Conservation (phyloP, 2,113 vertebrate genomes). For the Octodon degus region DNA sequence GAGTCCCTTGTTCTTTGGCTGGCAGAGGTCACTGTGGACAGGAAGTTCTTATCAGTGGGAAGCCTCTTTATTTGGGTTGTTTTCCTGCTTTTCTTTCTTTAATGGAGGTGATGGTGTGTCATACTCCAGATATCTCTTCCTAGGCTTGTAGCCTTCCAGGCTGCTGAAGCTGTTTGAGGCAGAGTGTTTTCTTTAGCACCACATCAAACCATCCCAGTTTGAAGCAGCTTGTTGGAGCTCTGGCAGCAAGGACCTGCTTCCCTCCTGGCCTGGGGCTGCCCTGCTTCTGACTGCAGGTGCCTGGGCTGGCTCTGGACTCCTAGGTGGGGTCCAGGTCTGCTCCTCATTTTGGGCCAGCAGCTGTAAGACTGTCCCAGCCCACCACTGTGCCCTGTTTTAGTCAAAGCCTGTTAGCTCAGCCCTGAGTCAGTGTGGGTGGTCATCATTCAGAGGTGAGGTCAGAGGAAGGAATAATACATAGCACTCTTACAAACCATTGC, state of each 20-base stretch:
- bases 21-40: not conserved
- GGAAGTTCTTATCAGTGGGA: not conserved
- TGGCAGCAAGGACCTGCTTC: not conserved
- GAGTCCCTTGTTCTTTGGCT: not conserved
- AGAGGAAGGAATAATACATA: not conserved
- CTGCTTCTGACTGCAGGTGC: not conserved
- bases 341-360: not conserved
- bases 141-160: not conserved
- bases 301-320: not conserved
- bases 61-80: not conserved
- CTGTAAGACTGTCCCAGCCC: not conserved
- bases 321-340: not conserved
- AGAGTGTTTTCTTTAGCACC: not conserved
- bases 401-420: not conserved
- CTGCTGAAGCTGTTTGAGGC: not conserved
- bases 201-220: not conserved
- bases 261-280: not conserved
- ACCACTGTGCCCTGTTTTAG: not conserved
- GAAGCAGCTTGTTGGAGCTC: not conserved
- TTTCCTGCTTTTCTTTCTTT: constrained; percentile 1
- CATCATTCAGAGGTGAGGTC: not conserved
- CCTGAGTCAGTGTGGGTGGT: not conserved
- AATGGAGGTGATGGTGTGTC: not conserved
- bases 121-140: not conserved
- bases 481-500: not conserved